Evolutionary conservation across 2,888 invertebrate species (phyloP).

Genomic region (Eupithecia inturbata): DNA sequence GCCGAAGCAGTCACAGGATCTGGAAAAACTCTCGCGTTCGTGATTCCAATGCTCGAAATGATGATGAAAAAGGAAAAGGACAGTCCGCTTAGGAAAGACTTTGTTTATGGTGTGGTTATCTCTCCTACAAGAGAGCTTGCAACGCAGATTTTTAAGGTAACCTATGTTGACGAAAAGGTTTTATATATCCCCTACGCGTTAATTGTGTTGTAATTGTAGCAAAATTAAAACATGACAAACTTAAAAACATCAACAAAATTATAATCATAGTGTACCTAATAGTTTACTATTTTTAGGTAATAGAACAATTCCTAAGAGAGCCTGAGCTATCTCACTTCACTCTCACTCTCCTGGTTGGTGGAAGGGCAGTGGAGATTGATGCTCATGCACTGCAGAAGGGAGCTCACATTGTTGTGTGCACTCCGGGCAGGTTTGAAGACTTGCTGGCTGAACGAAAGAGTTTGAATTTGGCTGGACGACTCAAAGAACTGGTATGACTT

Average conservation of each 20-base stretch:
- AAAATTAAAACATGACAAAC: not conserved
- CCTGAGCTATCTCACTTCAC: conserved; percentile 77
- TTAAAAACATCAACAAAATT: not conserved
- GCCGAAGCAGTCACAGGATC: conserved; percentile 99
- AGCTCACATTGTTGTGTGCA: conserved; percentile 95
- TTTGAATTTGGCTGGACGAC: conserved; percentile 87
- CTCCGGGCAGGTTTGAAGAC: conserved; percentile 97
- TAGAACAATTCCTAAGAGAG: conserved; percentile 79
- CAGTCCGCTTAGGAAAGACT: conserved; percentile 87
- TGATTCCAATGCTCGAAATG: conserved; percentile 96
- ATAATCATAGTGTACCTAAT: not conserved
- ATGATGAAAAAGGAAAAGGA: conserved; percentile 86
- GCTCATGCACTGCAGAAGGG: conserved; percentile 87
- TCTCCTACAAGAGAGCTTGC: conserved; percentile 98
- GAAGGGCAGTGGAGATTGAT: conserved; percentile 91
- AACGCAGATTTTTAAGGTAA: conserved; percentile 90
- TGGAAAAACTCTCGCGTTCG: conserved; percentile 98
- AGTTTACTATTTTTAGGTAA: conserved; percentile 61
- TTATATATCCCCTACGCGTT: not conserved
- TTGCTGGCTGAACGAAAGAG: conserved; percentile 88
- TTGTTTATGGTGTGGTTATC: conserved; percentile 94
- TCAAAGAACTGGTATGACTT: conserved; percentile 89
- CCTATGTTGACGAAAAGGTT: conserved; percentile 9
- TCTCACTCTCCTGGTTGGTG: conserved; percentile 90
- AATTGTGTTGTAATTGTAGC: not conserved